phyloP scores from a whole-genome alignment of 2,113 vertebrate species.

The Galbula dea region DNA sequence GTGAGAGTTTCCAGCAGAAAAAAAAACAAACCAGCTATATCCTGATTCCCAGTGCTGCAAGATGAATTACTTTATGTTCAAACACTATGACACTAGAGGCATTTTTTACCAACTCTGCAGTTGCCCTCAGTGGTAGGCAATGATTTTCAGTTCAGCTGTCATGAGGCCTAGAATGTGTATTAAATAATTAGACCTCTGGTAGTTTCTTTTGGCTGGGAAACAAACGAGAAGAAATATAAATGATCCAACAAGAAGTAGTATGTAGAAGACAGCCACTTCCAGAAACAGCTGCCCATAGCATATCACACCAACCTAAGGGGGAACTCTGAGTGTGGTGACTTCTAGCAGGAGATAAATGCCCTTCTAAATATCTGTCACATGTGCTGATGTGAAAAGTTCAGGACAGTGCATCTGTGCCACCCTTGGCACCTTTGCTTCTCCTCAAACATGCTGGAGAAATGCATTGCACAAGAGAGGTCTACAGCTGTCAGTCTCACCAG shows the following conservation, averaged over 20 bases:
- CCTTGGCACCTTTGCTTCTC: background rate
- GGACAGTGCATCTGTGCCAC: background rate
- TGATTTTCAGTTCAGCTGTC: constrained; percentile 47
- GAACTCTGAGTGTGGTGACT: background rate
- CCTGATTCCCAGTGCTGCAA: background rate
- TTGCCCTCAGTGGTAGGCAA: constrained; percentile 47
- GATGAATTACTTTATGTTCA: constrained; percentile 33
- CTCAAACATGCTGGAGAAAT: background rate
- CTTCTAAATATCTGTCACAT: background rate
- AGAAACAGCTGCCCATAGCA: background rate
- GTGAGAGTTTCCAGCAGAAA: background rate
- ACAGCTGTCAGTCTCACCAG: background rate
- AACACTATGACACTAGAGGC: background rate
- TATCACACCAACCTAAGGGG: background rate
- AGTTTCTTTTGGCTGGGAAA: constrained; percentile 27
- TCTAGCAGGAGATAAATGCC: background rate
- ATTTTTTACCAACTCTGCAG: constrained; percentile 34
- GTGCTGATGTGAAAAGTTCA: background rate
- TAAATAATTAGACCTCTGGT: constrained; percentile 53
- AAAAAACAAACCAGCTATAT: background rate
- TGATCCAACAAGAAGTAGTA: background rate
- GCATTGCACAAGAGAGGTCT: background rate
- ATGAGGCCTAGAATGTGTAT: background rate
- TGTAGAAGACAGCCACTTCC: background rate
- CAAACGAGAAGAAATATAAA: background rate